A percentile compares a stretch with the other conserved stretches of the same genome.
These are phyloP conservation scores for Hippoglossus stenolepis DNA, from an alignment of 2,113 vertebrate species.

Conservation along the genomic window DNA sequence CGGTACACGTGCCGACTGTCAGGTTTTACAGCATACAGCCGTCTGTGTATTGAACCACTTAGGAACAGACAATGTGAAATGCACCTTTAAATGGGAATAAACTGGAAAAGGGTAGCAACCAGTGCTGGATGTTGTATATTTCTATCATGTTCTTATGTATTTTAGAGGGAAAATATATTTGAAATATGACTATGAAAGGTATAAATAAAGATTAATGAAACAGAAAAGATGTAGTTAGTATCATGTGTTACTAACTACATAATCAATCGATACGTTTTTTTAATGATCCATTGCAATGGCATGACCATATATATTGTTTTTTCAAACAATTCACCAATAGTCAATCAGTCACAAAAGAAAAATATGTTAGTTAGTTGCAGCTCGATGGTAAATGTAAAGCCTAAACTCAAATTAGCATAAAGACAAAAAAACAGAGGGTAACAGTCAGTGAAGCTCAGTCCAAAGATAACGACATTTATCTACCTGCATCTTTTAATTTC, in stretches of 20 bases:
- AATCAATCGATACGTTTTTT: too few species aligned
- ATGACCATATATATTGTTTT: too few species aligned
- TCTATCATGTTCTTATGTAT: conserved; percentile 82
- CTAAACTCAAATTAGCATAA: too few species aligned
- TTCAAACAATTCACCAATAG: too few species aligned
- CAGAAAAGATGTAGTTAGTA: conserved; percentile 27
- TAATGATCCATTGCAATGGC: too few species aligned
- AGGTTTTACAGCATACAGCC: conserved; percentile 27
- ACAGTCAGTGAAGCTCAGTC: too few species aligned
- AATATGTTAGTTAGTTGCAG: too few species aligned
- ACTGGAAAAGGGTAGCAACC: conserved; percentile 47
- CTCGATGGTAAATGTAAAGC: too few species aligned
- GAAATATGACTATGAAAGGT: conserved; percentile 79
- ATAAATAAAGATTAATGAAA: conserved; percentile 81
- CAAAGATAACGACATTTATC: too few species aligned
- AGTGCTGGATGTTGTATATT: conserved; percentile 78
- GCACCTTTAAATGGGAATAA: conserved; percentile 42
- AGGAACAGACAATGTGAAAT: conserved; percentile 42
- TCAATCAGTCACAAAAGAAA: too few species aligned
- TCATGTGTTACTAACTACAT: conserved; percentile 3
- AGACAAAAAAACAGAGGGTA: too few species aligned
- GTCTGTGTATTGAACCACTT: conserved; percentile 32
- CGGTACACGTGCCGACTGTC: conserved; percentile 16
- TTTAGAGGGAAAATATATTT: conserved; percentile 83
- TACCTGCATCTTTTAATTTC: too few species aligned